Evolutionary conservation across 2,113 vertebrate species (phyloP).

Genomic region (Laticauda laticaudata): DNA sequence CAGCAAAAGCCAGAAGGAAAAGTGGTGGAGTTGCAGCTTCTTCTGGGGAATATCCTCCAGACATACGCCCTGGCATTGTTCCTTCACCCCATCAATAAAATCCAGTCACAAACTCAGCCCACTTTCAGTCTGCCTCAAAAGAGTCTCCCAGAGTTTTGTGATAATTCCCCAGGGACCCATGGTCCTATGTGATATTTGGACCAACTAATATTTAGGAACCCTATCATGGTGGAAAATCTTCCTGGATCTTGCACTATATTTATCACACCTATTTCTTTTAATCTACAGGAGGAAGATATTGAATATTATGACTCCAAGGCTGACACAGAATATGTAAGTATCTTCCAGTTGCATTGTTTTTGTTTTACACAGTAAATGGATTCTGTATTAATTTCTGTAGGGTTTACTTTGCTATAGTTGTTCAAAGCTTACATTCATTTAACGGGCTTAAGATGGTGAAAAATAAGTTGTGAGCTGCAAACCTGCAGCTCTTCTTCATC

Average conservation of each 20-base stretch:
- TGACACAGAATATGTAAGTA: conserved; percentile 92
- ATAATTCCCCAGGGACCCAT: neutral
- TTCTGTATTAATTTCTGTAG: neutral
- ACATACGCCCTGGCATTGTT: neutral
- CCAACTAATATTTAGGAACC: neutral
- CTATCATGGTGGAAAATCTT: fast-evolving
- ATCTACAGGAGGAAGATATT: conserved; percentile 88
- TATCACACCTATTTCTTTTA: conserved; percentile 42
- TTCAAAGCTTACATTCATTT: neutral
- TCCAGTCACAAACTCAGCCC: neutral
- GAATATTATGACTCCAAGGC: conserved; percentile 97
- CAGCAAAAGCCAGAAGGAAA: neutral
- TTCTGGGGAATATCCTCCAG: neutral
- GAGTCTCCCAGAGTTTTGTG: neutral
- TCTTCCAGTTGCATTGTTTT: neutral
- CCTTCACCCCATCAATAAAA: neutral
- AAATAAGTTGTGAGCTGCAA: neutral
- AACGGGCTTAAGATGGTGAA: neutral
- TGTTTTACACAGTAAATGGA: neutral
- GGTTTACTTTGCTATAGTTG: neutral
- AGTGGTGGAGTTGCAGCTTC: neutral
- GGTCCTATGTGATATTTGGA: neutral
- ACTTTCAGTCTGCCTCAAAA: neutral
- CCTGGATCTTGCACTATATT: neutral
- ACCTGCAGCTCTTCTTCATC: neutral